A percentile compares a stretch with the other conserved stretches of the same genome.
Conservation (phyloP, 2,888 invertebrate species). For the Eurytoma adleriae region DNA sequence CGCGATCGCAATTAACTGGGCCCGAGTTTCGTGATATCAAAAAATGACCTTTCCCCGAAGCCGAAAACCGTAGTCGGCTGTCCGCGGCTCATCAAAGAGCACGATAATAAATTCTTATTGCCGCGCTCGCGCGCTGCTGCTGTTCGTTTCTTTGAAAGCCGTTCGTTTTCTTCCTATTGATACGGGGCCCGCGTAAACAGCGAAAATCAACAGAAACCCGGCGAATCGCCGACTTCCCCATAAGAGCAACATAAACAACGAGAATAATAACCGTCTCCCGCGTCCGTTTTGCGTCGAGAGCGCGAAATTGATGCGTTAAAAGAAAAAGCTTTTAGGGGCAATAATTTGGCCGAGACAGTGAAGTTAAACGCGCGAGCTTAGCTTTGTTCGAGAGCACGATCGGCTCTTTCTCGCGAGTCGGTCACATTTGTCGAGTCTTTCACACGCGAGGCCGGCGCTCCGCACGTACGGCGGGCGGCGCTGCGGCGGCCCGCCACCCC, state of each 20-base stretch:
- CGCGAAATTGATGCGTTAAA: no score
- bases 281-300: not conserved
- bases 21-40: conserved; percentile 68
- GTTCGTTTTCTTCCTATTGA: conserved; percentile 40
- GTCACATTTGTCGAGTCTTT: conserved; percentile 29
- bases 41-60: conserved; percentile 72
- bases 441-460: conserved; percentile 42
- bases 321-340: no score
- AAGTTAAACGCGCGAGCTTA: no score
- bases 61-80: conserved; percentile 66
- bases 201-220: conserved; percentile 40
- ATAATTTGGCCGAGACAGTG: no score
- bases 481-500: conserved; percentile 47
- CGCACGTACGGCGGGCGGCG: conserved; percentile 33
- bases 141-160: conserved; percentile 43
- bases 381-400: no score
- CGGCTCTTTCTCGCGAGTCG: not conserved
- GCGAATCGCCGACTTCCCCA: not conserved
- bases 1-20: conserved; percentile 66
- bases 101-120: conserved; percentile 73
- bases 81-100: conserved; percentile 69
- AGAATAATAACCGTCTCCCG: not conserved
- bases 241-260: not conserved
- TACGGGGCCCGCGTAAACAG: conserved; percentile 23
- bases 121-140: conserved; percentile 57